Percentiles rank a stretch among this genome's conserved stretches.
phyloP scores from a whole-genome alignment of 2,113 vertebrate genomes.

The Australoheros scitulus region DNA sequence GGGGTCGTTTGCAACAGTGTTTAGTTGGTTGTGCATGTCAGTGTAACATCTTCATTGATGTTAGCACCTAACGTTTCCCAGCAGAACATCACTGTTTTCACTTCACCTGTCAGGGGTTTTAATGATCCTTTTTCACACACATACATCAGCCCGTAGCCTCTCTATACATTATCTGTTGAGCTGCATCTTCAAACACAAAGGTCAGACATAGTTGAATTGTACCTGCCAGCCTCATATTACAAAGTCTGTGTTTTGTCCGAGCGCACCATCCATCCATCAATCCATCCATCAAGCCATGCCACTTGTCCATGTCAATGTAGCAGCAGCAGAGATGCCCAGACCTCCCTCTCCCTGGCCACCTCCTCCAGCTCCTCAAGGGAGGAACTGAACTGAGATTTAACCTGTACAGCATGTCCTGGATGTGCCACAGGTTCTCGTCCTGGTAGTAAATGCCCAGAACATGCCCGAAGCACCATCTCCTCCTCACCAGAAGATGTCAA shows the following conservation, averaged over 20 bases:
- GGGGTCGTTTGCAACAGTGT: too few species aligned
- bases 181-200: too few species aligned
- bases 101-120: not conserved
- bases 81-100: not conserved
- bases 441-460: not conserved
- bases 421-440: not conserved
- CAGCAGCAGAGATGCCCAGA: not conserved
- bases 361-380: not conserved
- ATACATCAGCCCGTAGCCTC: too few species aligned
- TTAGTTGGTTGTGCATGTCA: not conserved
- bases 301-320: not conserved
- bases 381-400: not conserved
- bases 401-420: not conserved
- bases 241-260: not conserved
- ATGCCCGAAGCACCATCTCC: too few species aligned
- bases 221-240: not conserved
- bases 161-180: too few species aligned
- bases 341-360: not conserved
- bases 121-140: too few species aligned
- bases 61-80: too few species aligned
- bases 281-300: accelerated
- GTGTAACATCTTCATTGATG: too few species aligned
- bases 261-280: not conserved
- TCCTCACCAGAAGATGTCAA: too few species aligned
- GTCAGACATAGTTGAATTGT: not conserved